phyloP scores from a whole-genome alignment of 2,888 invertebrate species.

The Halocaridina rubra region DNA sequence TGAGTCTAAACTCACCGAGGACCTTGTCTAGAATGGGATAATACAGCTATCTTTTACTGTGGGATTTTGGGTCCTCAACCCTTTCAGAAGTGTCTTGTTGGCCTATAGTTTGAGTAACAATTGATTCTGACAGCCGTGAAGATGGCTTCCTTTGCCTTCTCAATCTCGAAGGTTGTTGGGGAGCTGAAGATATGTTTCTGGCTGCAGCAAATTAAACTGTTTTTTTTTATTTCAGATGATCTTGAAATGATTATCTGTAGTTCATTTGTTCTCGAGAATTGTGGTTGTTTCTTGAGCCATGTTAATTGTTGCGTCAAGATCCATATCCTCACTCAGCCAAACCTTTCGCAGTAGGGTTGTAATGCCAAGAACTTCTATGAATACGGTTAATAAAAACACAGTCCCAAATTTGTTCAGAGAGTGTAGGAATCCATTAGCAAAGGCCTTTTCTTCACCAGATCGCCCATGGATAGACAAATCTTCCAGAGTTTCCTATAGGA shows the following conservation, averaged over 20 bases:
- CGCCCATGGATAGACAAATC: background rate
- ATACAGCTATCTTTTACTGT: no score
- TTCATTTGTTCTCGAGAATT: background rate
- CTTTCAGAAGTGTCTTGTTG: background rate
- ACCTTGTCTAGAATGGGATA: no score
- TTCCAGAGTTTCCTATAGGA: no score
- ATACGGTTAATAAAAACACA: no score
- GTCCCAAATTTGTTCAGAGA: background rate
- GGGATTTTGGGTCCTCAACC: background rate
- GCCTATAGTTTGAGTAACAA: no score
- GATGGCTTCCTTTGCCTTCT: background rate
- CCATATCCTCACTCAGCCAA: no score
- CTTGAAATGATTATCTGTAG: background rate
- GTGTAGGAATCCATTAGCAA: background rate
- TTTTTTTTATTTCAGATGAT: no score
- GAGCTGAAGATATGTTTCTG: background rate
- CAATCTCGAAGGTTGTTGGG: background rate
- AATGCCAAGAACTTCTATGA: no score
- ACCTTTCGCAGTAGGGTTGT: no score
- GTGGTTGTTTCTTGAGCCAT: background rate
- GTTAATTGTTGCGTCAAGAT: background rate
- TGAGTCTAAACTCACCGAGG: no score
- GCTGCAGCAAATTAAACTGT: background rate
- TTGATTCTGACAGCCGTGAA: background rate
- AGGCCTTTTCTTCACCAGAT: background rate